Conservation (phyloP, 37 sponge, comb jelly and placozoan genomes). For the Bolinopsis microptera region DNA sequence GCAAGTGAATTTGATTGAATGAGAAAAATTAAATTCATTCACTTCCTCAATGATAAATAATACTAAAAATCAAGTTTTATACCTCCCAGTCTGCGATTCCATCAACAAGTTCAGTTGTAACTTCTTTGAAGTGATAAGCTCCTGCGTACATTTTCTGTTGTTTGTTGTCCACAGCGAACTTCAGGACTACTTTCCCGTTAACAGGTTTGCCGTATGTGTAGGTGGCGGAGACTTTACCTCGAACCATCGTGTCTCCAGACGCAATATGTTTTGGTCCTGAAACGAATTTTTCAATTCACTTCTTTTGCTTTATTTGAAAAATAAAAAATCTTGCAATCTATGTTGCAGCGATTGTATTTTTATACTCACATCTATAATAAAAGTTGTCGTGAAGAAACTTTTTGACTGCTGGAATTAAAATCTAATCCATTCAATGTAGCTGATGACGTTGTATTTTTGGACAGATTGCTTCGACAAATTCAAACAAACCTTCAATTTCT, state of each 20-base stretch:
- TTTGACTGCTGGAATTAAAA: too few relatives aligned
- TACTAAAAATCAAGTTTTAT: not conserved
- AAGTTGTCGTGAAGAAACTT: too few relatives aligned
- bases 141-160: not conserved
- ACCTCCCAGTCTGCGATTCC: slow-evolving; percentile 36
- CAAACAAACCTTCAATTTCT: slow-evolving; percentile 32
- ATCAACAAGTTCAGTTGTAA: not conserved
- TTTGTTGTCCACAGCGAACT: slow-evolving; percentile 48
- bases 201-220: slow-evolving; percentile 62
- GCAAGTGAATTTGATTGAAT: not conserved
- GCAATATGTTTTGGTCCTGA: slow-evolving; percentile 1
- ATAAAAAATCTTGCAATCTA: too few relatives aligned
- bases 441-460: too few relatives aligned
- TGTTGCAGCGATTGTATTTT: too few relatives aligned
- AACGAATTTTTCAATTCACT: too few relatives aligned
- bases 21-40: not conserved
- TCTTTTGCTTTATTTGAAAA: too few relatives aligned
- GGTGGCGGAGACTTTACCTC: not conserved
- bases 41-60: not conserved
- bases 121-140: not conserved
- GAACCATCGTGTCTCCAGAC: not conserved
- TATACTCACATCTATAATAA: too few relatives aligned
- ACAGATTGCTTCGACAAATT: too few relatives aligned
- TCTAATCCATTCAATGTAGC: too few relatives aligned
- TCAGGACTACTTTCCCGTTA: slow-evolving; percentile 10